A percentile compares a stretch with the other conserved stretches of the same genome.
Evolutionary conservation across 2,113 vertebrate genomes (phyloP).

Genomic region (Microcebus ravelobensis): DNA sequence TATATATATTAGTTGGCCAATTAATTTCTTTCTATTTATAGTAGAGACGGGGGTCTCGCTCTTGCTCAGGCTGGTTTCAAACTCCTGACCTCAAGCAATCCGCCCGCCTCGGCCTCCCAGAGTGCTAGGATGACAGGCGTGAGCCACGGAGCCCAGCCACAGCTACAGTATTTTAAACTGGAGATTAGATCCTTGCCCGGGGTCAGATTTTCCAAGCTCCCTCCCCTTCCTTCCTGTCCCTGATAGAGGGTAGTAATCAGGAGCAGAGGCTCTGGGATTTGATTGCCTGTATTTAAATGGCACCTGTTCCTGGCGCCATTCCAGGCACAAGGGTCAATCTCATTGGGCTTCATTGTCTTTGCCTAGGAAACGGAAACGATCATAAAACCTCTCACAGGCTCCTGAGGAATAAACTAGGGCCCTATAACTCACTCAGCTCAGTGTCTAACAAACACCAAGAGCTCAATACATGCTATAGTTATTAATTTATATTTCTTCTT

Average conservation of each 20-base stretch:
- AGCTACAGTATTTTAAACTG: not conserved
- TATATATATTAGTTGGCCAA: too few species aligned
- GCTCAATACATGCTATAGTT: not conserved
- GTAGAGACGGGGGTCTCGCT: too few species aligned
- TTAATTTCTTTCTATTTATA: too few species aligned
- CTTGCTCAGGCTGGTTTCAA: too few species aligned
- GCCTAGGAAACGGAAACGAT: not conserved
- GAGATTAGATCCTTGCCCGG: not conserved
- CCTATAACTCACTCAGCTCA: not conserved
- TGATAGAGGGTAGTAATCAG: not conserved
- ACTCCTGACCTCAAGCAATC: too few species aligned
- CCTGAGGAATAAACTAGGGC: not conserved
- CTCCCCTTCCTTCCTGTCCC: not conserved
- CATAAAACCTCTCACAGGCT: not conserved
- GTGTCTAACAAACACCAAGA: not conserved
- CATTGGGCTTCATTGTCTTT: not conserved
- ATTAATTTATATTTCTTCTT: not conserved
- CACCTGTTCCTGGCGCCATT: not conserved
- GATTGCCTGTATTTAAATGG: not conserved
- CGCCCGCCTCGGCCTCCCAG: too few species aligned
- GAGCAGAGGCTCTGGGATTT: not conserved
- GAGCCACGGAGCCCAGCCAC: accelerated
- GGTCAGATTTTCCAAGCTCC: not conserved
- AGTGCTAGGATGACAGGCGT: too few species aligned
- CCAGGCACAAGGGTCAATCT: not conserved